Conservation (phyloP, 2,888 invertebrate genomes). For the Gortyna flavago region DNA sequence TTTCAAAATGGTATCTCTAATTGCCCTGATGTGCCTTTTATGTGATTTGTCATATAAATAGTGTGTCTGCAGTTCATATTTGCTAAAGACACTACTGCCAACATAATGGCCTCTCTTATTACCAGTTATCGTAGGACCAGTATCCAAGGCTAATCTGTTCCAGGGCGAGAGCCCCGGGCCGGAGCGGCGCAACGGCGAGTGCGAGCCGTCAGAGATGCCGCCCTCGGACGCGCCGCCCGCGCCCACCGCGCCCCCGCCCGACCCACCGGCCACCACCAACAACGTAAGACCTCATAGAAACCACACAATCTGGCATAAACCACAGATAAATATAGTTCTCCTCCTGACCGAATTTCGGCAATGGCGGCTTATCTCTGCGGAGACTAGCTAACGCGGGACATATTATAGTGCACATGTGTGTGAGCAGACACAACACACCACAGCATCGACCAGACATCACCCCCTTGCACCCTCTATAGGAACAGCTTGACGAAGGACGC, state of each 20-base stretch:
- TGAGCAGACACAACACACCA: not conserved
- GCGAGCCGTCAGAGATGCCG: slow-evolving; percentile 80
- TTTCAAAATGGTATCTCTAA: no score
- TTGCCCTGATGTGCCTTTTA: no score
- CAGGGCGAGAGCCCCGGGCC: slow-evolving; percentile 88
- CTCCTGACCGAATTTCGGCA: no score
- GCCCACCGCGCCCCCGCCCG: slow-evolving; percentile 76
- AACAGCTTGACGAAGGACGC: not conserved
- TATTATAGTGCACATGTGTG: no score
- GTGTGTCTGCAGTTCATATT: no score
- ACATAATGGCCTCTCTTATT: not conserved
- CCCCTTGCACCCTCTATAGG: not conserved
- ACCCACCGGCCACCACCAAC: slow-evolving; percentile 68
- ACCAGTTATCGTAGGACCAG: not conserved
- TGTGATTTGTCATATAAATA: not conserved
- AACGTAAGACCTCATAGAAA: slow-evolving; percentile 57
- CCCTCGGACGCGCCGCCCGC: slow-evolving; percentile 79
- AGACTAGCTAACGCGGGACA: not conserved
- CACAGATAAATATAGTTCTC: not conserved
- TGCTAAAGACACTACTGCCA: not conserved
- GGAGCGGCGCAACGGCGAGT: slow-evolving; percentile 86
- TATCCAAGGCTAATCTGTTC: not conserved
- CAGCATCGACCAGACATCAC: not conserved
- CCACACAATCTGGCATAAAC: slow-evolving; percentile 37
- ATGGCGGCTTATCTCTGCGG: no score